Percentiles rank a stretch among this genome's conserved stretches.
Evolutionary conservation across 2,888 invertebrate species (phyloP).

Genomic region (Cheiracanthium punctorium): DNA sequence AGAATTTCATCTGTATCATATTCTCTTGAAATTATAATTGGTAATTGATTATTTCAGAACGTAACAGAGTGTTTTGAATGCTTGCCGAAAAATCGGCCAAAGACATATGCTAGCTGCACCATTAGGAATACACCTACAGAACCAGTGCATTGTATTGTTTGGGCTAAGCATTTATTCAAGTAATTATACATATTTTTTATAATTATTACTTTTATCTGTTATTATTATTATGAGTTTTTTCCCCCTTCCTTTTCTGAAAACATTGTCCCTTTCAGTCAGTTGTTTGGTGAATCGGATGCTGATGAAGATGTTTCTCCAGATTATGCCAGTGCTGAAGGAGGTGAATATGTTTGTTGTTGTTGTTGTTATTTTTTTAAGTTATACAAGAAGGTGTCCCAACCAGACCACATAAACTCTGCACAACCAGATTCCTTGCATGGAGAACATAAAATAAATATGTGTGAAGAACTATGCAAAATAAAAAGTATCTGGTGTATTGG

Average conservation of each 20-base stretch:
- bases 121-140: constrained; percentile 99
- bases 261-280: constrained; percentile 86
- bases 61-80: constrained; percentile 99
- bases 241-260: background rate
- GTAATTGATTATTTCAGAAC: constrained; percentile 78
- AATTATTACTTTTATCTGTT: background rate
- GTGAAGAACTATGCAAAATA: no score
- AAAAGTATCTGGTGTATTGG: no score
- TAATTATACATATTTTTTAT: constrained; percentile 77
- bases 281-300: constrained; percentile 96
- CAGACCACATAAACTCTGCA: no score
- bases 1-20: no score
- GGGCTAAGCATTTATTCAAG: constrained; percentile 99
- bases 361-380: no score
- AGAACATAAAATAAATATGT: no score
- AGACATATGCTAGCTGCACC: constrained; percentile 97
- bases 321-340: constrained; percentile 94
- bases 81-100: constrained; percentile 90
- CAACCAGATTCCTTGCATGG: no score
- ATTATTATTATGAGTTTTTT: background rate
- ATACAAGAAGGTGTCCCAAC: no score
- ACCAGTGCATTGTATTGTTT: constrained; percentile 99
- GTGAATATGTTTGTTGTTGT: no score
- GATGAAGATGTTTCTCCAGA: constrained; percentile 99
- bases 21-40: background rate